Conservation (phyloP, 2,113 vertebrate species). For the Lepus americanus region DNA sequence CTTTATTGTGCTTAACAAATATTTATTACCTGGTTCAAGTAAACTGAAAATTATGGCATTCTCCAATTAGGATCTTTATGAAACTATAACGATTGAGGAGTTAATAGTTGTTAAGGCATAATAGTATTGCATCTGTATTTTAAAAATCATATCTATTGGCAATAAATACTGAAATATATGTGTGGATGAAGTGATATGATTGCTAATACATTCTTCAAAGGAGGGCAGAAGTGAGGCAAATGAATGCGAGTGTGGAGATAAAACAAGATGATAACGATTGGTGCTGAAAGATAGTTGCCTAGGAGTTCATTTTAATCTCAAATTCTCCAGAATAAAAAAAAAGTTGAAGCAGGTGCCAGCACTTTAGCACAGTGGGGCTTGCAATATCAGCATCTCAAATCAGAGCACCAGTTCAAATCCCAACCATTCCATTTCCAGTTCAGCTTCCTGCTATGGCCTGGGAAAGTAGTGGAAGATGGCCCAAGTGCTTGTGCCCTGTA, state of each 20-base stretch:
- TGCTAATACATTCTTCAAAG: background rate
- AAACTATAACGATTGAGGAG: slow-evolving; percentile 1
- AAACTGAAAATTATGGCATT: background rate
- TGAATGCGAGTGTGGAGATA: background rate
- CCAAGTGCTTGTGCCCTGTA: no score
- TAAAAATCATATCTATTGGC: background rate
- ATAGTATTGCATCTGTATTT: background rate
- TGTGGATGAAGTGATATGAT: background rate
- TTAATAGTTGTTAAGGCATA: background rate
- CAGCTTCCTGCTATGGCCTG: no score
- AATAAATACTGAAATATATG: background rate
- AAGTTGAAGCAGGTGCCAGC: background rate
- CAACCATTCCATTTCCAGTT: no score
- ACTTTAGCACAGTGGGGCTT: no score
- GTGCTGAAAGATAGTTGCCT: background rate
- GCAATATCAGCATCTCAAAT: no score
- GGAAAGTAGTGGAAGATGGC: no score
- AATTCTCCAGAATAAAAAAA: background rate
- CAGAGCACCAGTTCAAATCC: no score
- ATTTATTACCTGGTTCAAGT: background rate
- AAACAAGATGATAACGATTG: background rate
- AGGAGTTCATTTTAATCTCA: background rate
- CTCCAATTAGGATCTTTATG: background rate
- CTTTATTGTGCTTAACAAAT: background rate
- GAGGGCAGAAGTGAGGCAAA: background rate